Conservation (phyloP, 2,797 vertebrate genomes). For the Glyptemys insculpta region DNA sequence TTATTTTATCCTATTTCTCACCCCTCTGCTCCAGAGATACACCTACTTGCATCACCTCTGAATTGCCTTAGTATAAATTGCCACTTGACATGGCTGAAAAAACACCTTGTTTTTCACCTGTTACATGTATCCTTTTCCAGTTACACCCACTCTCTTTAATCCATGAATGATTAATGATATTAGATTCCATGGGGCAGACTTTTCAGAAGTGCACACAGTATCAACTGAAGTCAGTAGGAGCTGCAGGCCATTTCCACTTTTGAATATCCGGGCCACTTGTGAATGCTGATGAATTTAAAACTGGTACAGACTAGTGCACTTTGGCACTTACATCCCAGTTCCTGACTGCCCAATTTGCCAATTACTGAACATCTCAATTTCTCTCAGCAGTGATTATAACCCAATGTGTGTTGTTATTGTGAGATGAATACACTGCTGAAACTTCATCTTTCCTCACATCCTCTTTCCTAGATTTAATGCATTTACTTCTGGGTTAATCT, state of each 20-base stretch:
- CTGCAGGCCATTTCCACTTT: neutral
- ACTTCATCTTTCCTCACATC: neutral
- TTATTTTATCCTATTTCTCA: neutral
- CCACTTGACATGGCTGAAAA: conserved; percentile 16
- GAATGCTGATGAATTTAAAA: neutral
- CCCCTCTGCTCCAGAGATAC: neutral
- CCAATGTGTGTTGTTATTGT: neutral
- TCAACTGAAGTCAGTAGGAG: neutral
- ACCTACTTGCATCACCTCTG: neutral
- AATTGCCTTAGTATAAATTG: neutral
- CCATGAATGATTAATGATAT: neutral
- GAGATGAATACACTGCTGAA: neutral
- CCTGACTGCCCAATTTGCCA: accelerated
- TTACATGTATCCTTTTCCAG: neutral
- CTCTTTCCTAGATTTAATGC: accelerated
- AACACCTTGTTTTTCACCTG: conserved; percentile 6
- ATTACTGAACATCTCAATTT: neutral
- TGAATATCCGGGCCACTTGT: neutral
- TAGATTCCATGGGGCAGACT: neutral
- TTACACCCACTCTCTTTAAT: conserved; percentile 26
- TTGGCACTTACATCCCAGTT: neutral
- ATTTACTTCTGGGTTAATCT: neutral
- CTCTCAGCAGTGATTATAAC: neutral
- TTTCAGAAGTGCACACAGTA: neutral
- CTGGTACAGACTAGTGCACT: neutral